Evolutionary conservation across 2,888 invertebrate species (phyloP), one percentile per base, ranked within the genome.

Genomic region (Leptodirus hochenwartii): DNA sequence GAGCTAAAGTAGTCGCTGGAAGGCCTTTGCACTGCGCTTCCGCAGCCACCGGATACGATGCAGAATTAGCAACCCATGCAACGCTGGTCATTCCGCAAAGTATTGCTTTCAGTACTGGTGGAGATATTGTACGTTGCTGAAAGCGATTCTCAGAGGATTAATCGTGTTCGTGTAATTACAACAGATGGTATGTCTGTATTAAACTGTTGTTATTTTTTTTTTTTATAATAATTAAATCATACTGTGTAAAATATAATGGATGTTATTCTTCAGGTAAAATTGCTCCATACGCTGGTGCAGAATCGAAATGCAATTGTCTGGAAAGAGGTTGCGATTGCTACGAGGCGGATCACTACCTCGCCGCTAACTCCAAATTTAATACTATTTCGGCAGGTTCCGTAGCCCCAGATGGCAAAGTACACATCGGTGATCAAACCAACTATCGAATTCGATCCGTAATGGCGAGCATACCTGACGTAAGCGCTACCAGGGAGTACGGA

Each of bases 401-500:
- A 1, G 87, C 90, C 5, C 88, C 93, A 0, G 88, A 91, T 49
- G 90, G 93, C 0, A 76, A 85, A 14, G 77, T 98, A 0, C 88
- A 95, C 44, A 82, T 98, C 29, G 88, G 91, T 2, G 96, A 98
- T 53, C 88, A 91, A 58, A 91, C 82, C 1, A 84, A 84, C 48
- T 81, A 84, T 45, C 67, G 87, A 43, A 81, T 87, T 30, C 64
- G 87, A 23, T 84, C 84, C 0, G 82, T 87, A 0, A 82, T 79
- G 69, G 81, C 85, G 0, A 82, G 82, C 44, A 84, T 87, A 35
- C 87, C 87, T 0, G 82, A 84, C 40, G 79, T 84, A 0, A 81
- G 80, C 43, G 67, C 72, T 1, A 68, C 78, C 0, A 62, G 85
- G 25, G 84, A 87, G 47, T 96, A 93, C 50, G 87, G 91, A 52